Conservation (phyloP, 2,797 vertebrate genomes). For the Lutjanus campechanus region DNA sequence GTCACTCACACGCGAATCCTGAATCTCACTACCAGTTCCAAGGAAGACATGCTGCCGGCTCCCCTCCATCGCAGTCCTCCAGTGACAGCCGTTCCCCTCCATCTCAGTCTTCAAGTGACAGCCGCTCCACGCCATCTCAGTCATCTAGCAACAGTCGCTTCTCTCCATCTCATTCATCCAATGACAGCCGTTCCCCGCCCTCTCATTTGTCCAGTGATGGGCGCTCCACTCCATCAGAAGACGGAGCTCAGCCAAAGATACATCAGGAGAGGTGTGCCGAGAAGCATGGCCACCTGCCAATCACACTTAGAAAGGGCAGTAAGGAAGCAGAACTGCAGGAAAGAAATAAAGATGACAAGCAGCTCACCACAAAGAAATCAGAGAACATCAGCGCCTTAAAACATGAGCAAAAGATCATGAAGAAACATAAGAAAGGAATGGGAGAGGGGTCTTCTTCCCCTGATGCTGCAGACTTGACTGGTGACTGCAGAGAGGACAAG, state of each 20-base stretch:
- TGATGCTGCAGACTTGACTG: conserved; percentile 79
- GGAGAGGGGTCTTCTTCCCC: conserved; percentile 28
- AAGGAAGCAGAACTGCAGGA: conserved; percentile 76
- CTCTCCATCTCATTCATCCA: conserved; percentile 53
- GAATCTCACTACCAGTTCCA: conserved; percentile 73
- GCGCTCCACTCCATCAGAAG: conserved; percentile 80
- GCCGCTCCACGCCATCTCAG: conserved; percentile 78
- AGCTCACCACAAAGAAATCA: not conserved
- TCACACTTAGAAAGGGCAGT: conserved; percentile 11
- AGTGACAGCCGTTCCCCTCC: conserved; percentile 76
- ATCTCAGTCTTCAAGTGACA: conserved; percentile 68
- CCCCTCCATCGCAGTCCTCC: conserved; percentile 64
- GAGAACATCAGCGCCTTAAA: conserved; percentile 80
- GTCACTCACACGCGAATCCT: conserved; percentile 69
- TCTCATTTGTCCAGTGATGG: conserved; percentile 48
- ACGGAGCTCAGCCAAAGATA: conserved; percentile 75
- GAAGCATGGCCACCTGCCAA: conserved; percentile 70
- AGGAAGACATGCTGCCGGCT: conserved; percentile 77
- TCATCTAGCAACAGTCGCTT: conserved; percentile 69
- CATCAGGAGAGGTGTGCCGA: conserved; percentile 84
- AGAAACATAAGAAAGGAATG: conserved; percentile 83
- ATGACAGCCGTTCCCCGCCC: conserved; percentile 67
- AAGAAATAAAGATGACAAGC: not conserved
- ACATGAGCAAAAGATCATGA: conserved; percentile 86
- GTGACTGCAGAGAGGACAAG: conserved; percentile 85